These are phyloP conservation scores for Botia almorhae DNA, from an alignment of 2,797 vertebrate species.

Conservation along the genomic window DNA sequence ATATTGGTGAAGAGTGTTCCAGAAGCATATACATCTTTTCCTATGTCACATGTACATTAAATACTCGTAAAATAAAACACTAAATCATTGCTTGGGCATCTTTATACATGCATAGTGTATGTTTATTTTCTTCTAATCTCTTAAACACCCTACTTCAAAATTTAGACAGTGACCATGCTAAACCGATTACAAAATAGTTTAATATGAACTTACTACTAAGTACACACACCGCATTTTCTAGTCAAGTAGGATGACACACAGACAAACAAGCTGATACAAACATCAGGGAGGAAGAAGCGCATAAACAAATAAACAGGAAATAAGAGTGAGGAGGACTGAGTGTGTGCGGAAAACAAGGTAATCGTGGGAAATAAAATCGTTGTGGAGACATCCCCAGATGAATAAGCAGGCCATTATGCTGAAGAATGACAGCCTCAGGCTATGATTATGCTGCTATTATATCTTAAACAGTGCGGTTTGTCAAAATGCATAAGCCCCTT, in stretches of 20 bases:
- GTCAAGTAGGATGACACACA: too few relatives aligned
- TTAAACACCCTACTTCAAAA: not conserved
- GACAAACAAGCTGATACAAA: constrained; percentile 3
- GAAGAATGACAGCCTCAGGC: constrained; percentile 89
- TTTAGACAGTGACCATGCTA: not conserved
- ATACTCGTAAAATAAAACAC: constrained; percentile 78
- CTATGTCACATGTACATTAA: constrained; percentile 75
- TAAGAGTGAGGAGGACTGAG: constrained; percentile 41
- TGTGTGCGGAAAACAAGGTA: constrained; percentile 74
- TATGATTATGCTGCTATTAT: constrained; percentile 92
- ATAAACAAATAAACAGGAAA: constrained; percentile 1
- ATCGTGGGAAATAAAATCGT: constrained; percentile 84
- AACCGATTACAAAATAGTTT: too few relatives aligned
- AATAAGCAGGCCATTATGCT: constrained; percentile 86
- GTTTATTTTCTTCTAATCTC: constrained; percentile 45
- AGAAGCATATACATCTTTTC: constrained; percentile 64
- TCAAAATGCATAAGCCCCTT: constrained; percentile 84
- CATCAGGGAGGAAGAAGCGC: not conserved
- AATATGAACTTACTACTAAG: too few relatives aligned
- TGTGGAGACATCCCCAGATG: constrained; percentile 83
- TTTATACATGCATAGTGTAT: constrained; percentile 59
- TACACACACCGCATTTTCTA: too few relatives aligned
- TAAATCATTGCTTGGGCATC: constrained; percentile 77
- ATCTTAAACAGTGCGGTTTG: constrained; percentile 92
- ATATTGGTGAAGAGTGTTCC: constrained; percentile 62